phyloP scores from a whole-genome alignment of 2,888 invertebrate genomes.

The Falcaria lacertinaria region DNA sequence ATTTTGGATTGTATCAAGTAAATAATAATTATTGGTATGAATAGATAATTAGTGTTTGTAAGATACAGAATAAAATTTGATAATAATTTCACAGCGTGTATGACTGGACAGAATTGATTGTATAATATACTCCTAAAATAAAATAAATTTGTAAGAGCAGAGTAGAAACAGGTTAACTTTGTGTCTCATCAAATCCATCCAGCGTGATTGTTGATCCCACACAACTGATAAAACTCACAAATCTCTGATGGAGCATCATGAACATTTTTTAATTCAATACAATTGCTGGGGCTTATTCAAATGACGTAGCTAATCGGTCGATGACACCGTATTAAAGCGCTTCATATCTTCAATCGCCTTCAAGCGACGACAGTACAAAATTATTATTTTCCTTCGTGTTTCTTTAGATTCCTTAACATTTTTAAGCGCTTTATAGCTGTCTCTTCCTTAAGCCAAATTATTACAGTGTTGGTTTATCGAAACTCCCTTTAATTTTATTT shows the following conservation, averaged over 20 bases:
- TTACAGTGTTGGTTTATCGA: slow-evolving; percentile 31
- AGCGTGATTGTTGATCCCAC: slow-evolving; percentile 11
- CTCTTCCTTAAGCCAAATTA: slow-evolving; percentile 19
- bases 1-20: no score
- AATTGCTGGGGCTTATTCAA: slow-evolving; percentile 57
- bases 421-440: slow-evolving; percentile 5
- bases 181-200: background rate
- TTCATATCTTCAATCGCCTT: slow-evolving; percentile 16
- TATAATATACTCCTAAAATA: no score
- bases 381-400: background rate
- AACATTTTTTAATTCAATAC: slow-evolving; percentile 33
- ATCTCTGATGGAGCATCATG: background rate
- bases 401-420: background rate
- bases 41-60: no score
- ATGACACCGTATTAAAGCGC: slow-evolving; percentile 43
- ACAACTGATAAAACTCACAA: background rate
- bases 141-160: no score
- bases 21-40: no score
- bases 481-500: slow-evolving; percentile 49
- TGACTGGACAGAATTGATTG: no score
- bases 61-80: no score
- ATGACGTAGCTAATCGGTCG: slow-evolving; percentile 53
- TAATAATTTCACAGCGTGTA: no score
- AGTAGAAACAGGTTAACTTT: background rate
- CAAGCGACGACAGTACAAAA: slow-evolving; percentile 24